Percentiles rank a stretch among this genome's conserved stretches.
These are phyloP conservation scores for Gobio gobio DNA, from an alignment of 2,113 vertebrate species.

Conservation along the genomic window DNA sequence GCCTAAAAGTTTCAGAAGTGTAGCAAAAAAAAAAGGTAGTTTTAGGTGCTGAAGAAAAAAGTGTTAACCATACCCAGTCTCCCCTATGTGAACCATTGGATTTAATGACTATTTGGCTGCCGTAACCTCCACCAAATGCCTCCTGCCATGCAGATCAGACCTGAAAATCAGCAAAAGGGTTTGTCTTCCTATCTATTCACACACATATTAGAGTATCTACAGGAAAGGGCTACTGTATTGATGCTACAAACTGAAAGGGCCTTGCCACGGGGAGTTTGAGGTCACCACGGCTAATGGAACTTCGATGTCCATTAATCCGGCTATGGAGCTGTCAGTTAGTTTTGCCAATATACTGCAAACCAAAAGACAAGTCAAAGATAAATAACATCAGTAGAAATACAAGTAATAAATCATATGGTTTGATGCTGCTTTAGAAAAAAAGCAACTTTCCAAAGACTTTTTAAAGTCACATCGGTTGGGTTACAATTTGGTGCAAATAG, in stretches of 20 bases:
- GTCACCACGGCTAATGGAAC: slow-evolving; percentile 7
- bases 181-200: not conserved
- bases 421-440: not conserved
- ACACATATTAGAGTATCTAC: slow-evolving; percentile 4
- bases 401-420: not conserved
- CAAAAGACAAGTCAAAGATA: not conserved
- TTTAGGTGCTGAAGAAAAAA: too few species aligned
- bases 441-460: not conserved
- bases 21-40: too few species aligned
- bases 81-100: too few species aligned
- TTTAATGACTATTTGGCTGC: too few species aligned
- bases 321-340: not conserved
- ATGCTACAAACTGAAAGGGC: not conserved
- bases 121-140: too few species aligned
- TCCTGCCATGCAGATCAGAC: not conserved
- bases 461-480: not conserved
- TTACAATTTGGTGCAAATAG: not conserved
- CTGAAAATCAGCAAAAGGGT: not conserved
- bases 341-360: slow-evolving; percentile 1
- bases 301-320: slow-evolving; percentile 20
- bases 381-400: not conserved
- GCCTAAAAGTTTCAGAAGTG: too few species aligned
- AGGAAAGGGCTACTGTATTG: not conserved
- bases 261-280: not conserved
- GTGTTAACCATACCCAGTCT: too few species aligned